Evolutionary conservation across 2,113 vertebrate species (phyloP).

Genomic region (Mesoclemmys tuberculata): DNA sequence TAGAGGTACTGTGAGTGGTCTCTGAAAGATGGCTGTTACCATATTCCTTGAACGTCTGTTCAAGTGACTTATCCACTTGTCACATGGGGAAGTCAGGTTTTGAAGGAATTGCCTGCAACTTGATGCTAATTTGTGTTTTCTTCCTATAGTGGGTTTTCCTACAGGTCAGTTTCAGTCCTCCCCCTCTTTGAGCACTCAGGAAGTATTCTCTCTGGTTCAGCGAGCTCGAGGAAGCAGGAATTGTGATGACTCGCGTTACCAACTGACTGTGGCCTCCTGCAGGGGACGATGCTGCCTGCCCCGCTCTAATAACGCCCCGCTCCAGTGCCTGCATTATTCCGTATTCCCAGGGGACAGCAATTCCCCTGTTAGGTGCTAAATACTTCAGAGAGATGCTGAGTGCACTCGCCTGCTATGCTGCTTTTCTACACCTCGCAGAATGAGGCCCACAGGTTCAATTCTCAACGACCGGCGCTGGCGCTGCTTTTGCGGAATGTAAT

Average conservation of each 20-base stretch:
- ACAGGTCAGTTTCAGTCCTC: neutral
- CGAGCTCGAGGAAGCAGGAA: neutral
- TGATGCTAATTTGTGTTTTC: neutral
- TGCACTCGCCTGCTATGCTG: rapidly evolving
- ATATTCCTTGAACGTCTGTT: neutral
- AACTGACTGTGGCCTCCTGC: rapidly evolving
- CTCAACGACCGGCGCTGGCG: rapidly evolving
- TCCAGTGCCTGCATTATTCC: too few relatives aligned
- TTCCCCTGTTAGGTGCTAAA: rapidly evolving
- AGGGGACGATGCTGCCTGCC: neutral
- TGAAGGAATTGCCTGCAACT: neutral
- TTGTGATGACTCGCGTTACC: neutral
- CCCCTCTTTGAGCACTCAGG: neutral
- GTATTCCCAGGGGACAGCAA: neutral
- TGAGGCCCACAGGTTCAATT: rapidly evolving
- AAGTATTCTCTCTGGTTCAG: neutral
- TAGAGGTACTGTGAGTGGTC: neutral
- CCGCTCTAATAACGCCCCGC: too few relatives aligned
- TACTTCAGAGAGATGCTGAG: neutral
- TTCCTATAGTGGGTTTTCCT: neutral
- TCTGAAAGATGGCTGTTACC: neutral
- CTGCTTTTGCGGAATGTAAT: neutral
- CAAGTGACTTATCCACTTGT: neutral
- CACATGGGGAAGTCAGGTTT: neutral
- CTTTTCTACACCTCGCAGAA: rapidly evolving